Percentiles rank a stretch among this genome's conserved stretches.
Conservation (phyloP, 2,113 vertebrate species). For the Xiphophorus maculatus region DNA sequence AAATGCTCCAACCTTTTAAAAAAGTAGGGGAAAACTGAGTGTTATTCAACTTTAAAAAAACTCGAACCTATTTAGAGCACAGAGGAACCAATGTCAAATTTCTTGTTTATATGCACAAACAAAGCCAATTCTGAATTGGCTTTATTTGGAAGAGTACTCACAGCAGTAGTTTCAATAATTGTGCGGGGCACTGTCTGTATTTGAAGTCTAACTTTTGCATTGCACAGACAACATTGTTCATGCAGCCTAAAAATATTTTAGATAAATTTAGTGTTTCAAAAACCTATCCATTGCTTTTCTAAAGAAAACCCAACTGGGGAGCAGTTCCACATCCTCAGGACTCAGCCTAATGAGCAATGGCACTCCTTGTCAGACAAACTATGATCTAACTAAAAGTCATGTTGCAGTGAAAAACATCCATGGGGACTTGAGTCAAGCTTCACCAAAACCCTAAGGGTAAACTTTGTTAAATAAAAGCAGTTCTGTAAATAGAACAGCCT, state of each 20-base stretch:
- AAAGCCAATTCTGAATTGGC: not conserved
- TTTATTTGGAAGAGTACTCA: not conserved
- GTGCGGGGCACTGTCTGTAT: no score
- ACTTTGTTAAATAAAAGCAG: slow-evolving; percentile 47
- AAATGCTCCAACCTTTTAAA: no score
- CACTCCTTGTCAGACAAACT: slow-evolving; percentile 50
- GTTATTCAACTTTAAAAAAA: no score
- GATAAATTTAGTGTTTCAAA: not conserved
- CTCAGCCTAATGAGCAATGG: slow-evolving; percentile 52
- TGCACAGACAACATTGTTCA: not conserved
- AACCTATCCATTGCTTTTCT: not conserved
- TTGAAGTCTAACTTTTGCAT: not conserved
- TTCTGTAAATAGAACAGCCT: slow-evolving; percentile 55
- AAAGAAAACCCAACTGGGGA: slow-evolving; percentile 18
- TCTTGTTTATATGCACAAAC: no score
- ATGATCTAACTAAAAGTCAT: slow-evolving; percentile 39
- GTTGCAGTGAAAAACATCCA: slow-evolving; percentile 34
- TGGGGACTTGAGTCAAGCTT: slow-evolving; percentile 45
- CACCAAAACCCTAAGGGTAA: slow-evolving; percentile 49
- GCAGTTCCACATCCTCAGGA: slow-evolving; percentile 37
- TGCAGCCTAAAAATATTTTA: not conserved
- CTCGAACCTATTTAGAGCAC: no score
- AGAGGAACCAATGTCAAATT: no score
- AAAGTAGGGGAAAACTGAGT: no score
- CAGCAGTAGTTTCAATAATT: not conserved